Evolutionary conservation across 2,113 vertebrate genomes (phyloP).

Genomic region (Indicator maculatus): DNA sequence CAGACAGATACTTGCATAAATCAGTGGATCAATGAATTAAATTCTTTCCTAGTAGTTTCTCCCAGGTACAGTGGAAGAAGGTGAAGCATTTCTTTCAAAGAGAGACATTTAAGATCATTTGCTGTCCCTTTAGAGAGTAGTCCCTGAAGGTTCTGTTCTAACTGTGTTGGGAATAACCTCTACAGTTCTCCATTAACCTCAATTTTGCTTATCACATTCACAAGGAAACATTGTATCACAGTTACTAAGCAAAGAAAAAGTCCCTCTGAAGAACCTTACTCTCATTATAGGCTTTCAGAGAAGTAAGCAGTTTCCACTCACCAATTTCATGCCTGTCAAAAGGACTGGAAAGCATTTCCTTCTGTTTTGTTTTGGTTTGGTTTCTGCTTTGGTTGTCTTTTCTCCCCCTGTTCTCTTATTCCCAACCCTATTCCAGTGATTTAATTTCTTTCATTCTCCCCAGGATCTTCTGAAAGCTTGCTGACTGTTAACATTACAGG

Average conservation of each 20-base stretch:
- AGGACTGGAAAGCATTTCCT: not conserved
- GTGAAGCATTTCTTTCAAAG: not conserved
- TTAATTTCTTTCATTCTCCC: not conserved
- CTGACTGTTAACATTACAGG: not conserved
- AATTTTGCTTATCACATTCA: not conserved
- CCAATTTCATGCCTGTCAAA: not conserved
- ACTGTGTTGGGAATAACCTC: not conserved
- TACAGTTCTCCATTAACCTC: not conserved
- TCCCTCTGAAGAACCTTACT: not conserved
- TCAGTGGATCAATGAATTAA: not conserved
- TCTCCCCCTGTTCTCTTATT: fast-evolving
- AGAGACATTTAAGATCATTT: not conserved
- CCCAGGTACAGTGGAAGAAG: not conserved
- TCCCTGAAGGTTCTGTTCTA: not conserved
- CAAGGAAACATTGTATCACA: not conserved
- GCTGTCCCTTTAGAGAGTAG: not conserved
- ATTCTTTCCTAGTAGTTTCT: not conserved
- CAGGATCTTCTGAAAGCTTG: not conserved
- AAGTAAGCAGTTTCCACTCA: not conserved
- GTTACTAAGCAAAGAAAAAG: not conserved
- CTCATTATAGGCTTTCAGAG: not conserved
- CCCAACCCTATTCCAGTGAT: not conserved
- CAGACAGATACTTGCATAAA: not conserved
- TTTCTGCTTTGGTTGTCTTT: not conserved
- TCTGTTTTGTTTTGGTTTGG: not conserved